These are phyloP conservation scores for Colletes collaris DNA, from an alignment of 2,888 invertebrate genomes.

Conservation along the genomic window DNA sequence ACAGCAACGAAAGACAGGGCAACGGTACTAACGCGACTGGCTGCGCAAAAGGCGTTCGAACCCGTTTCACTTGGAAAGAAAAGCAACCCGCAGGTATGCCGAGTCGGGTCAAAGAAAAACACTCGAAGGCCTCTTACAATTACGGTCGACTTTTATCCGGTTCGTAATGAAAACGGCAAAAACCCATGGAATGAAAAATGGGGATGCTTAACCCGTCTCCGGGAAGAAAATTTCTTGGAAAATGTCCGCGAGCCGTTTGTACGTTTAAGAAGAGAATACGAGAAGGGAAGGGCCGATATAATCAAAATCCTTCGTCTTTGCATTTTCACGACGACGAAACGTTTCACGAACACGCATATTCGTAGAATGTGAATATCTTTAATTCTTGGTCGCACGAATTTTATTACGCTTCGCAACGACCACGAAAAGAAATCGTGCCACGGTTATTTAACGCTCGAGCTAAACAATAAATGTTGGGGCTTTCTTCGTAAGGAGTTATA, in stretches of 20 bases:
- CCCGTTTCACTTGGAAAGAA: conserved; percentile 8
- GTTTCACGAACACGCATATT: too few relatives aligned
- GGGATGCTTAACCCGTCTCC: not conserved
- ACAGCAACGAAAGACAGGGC: conserved; percentile 1
- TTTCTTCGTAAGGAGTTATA: too few relatives aligned
- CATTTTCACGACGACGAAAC: not conserved
- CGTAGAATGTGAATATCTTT: too few relatives aligned
- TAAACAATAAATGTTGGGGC: too few relatives aligned
- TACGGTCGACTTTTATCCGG: conserved; percentile 38
- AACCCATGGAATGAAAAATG: conserved; percentile 21
- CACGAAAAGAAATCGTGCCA: too few relatives aligned
- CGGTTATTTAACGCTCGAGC: too few relatives aligned
- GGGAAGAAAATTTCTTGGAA: conserved; percentile 1
- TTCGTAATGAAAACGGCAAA: conserved; percentile 29
- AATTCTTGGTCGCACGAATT: too few relatives aligned
- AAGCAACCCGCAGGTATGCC: conserved; percentile 19
- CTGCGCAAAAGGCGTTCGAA: conserved; percentile 6
- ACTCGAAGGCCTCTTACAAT: conserved; percentile 21
- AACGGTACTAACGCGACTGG: conserved; percentile 6
- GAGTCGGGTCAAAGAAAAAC: conserved; percentile 20
- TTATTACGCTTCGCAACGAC: too few relatives aligned
- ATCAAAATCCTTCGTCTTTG: not conserved
- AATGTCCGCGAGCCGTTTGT: not conserved
- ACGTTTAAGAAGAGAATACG: conserved; percentile 1
- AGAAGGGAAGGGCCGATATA: not conserved